Conservation (phyloP, 2,113 vertebrate genomes). For the Camelus bactrianus region DNA sequence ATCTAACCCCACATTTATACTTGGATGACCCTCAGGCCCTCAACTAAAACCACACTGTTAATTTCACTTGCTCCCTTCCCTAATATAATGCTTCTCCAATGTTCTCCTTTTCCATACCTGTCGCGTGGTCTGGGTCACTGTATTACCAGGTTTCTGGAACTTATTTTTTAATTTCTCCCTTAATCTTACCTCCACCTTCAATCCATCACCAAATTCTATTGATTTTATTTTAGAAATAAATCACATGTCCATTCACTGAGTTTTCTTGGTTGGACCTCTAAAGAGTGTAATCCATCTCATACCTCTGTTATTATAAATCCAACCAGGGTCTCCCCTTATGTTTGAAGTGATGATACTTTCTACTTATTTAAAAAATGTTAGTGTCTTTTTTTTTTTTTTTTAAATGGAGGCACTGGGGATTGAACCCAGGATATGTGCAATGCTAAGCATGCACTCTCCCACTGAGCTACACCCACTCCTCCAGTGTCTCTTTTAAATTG, state of each 20-base stretch:
- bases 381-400: too few species aligned
- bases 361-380: too few species aligned
- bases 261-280: neutral
- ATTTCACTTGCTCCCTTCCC: neutral
- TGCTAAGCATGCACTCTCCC: too few species aligned
- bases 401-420: too few species aligned
- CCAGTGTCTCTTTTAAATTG: too few species aligned
- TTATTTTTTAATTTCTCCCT: neutral
- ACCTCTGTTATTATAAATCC: neutral
- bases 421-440: too few species aligned
- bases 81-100: neutral
- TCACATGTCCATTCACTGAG: neutral
- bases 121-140: neutral
- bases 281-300: neutral
- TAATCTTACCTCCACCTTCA: neutral
- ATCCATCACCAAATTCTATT: neutral
- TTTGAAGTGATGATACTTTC: too few species aligned
- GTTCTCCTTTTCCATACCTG: neutral
- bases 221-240: neutral
- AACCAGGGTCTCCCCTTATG: neutral
- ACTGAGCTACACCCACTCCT: too few species aligned
- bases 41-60: neutral
- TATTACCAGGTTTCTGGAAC: neutral
- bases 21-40: neutral
- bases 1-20: neutral